A percentile compares a stretch with the other conserved stretches of the same genome.
Evolutionary conservation across 1,140 invertebrate genomes (phyloP).

Genomic region (Dendrolimus kikuchii): DNA sequence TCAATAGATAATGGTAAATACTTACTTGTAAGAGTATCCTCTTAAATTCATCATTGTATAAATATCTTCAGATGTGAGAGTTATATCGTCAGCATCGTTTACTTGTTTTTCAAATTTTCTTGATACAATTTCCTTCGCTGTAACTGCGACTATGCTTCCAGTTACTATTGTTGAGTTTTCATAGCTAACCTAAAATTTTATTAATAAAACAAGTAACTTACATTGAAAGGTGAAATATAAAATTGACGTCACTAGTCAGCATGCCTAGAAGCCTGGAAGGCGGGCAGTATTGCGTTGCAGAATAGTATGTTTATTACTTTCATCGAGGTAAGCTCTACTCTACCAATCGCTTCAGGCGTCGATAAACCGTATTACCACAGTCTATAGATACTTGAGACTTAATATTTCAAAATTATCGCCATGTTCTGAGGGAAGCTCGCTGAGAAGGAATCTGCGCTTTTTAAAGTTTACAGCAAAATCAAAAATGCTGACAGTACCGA

Average conservation of each 20-base stretch:
- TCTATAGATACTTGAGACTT: too few relatives aligned
- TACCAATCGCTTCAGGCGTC: too few relatives aligned
- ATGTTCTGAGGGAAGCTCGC: too few relatives aligned
- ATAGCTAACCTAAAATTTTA: constrained; percentile 8
- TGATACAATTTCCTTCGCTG: constrained; percentile 1
- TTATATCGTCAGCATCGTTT: constrained; percentile 7
- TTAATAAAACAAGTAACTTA: neutral
- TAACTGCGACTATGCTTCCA: constrained; percentile 7
- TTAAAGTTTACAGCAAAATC: too few relatives aligned
- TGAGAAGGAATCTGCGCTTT: too few relatives aligned
- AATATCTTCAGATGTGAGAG: constrained; percentile 8
- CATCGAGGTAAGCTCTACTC: too few relatives aligned
- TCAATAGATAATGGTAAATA: neutral
- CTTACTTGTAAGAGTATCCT: constrained; percentile 14
- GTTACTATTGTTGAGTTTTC: constrained; percentile 6
- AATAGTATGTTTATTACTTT: neutral
- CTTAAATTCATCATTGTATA: constrained; percentile 11
- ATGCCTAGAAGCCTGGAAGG: neutral
- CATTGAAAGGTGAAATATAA: constrained; percentile 1
- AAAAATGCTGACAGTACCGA: too few relatives aligned
- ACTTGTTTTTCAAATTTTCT: neutral
- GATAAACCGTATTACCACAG: too few relatives aligned
- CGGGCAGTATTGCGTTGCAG: neutral
- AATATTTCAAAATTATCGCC: too few relatives aligned
- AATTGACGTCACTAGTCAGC: neutral